Evolutionary conservation across 2,888 invertebrate genomes (phyloP), one percentile per base, ranked within the genome.

Genomic region (Cantharis rufa): DNA sequence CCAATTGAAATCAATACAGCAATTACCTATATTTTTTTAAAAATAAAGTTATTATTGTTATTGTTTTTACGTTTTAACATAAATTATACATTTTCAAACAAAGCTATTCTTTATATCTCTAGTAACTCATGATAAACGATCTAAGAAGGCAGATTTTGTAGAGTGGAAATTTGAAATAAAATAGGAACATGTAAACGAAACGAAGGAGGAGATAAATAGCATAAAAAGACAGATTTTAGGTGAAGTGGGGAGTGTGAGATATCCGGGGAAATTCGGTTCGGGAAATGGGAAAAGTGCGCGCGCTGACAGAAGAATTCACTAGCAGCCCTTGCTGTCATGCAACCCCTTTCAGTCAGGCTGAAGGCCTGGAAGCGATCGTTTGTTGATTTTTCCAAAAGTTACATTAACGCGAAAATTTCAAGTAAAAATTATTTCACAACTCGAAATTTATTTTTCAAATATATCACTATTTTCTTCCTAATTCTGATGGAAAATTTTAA

Each of bases 101-200:
- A 66, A 66, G 64, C 21, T 66, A 66, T 66, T 66, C 27, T 27
- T 69, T 69, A 69, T 32, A 15, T 66, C 24, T 75, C 68, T 74
- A 74, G 66, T 70, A 79, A 79, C 80, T 78, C 81, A 84, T 86
- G 85, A 86, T 84, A 84, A 85, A 85, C 83, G 85, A 84, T 82
- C 82, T 82, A 82, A 83, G 83, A 84, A 83, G 83, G 83, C 84
- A 84, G 85, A 85, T 85, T 85, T 84, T 84, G 84, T 84, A 84
- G 84, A 84, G 84, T 84, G 84, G 85, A 85, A 84, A 85, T 83
- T 84, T 82, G 83, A 84, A 85, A 85, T 85, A 85, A 84, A 84
- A 85, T 84, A 85, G 84, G 85, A 85, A 83, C 85, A 84, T 85
- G 84, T 85, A 85, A 85, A 85, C 85, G 83, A 84, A 85, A 85